These are phyloP conservation scores for Chaitophorus viminalis DNA, from an alignment of 2,888 invertebrate genomes.

Conservation along the genomic window DNA sequence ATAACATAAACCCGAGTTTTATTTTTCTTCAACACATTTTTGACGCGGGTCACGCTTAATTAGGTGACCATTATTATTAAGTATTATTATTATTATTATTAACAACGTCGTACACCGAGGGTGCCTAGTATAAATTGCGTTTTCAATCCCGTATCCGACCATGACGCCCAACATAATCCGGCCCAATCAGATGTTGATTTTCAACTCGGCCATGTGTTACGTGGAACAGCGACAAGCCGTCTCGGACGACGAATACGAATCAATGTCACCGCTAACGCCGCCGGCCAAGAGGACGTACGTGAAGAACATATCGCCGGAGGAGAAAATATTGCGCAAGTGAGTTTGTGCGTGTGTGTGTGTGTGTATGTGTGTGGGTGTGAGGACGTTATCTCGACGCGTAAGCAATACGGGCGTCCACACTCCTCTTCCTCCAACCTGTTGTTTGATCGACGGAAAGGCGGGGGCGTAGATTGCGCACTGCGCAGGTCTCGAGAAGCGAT, in stretches of 20 bases:
- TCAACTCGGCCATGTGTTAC: slow-evolving; percentile 49
- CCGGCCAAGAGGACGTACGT: slow-evolving; percentile 78
- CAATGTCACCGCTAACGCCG: slow-evolving; percentile 1
- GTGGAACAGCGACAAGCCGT: slow-evolving; percentile 29
- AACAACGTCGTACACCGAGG: background rate
- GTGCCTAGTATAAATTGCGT: background rate
- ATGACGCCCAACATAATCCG: slow-evolving; percentile 54
- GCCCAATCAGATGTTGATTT: slow-evolving; percentile 52
- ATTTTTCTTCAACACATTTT: background rate
- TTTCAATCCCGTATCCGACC: background rate
- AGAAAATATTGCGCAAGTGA: slow-evolving; percentile 88
- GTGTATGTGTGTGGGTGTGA: background rate
- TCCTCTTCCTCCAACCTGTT: background rate
- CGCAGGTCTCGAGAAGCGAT: background rate
- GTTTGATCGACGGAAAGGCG: background rate
- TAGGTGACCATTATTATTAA: no score
- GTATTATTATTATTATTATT: background rate
- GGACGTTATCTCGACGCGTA: background rate
- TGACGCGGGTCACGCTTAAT: no score
- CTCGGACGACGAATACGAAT: background rate
- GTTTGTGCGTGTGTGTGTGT: slow-evolving; percentile 66
- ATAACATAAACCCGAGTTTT: background rate
- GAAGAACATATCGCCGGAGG: slow-evolving; percentile 86
- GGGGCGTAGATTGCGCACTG: background rate
- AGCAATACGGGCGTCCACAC: background rate